Percentiles rank a stretch among this genome's conserved stretches.
These are phyloP conservation scores for Parnassius orleans DNA, from an alignment of 2,888 invertebrate species.

Conservation along the genomic window DNA sequence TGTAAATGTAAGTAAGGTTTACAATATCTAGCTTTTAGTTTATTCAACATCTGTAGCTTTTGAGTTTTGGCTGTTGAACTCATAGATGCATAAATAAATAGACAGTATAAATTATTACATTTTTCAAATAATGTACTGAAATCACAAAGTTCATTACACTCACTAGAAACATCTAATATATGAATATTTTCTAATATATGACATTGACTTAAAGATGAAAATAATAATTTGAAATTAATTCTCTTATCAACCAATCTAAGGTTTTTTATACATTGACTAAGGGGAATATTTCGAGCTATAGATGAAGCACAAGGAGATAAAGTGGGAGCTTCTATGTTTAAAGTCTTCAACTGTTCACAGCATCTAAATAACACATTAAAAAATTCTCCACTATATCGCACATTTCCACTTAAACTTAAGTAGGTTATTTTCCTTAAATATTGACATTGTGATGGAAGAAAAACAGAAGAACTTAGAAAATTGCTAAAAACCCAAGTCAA, in stretches of 20 bases:
- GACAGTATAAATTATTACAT: conserved; percentile 54
- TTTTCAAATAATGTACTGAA: conserved; percentile 48
- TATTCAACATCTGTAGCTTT: conserved; percentile 44
- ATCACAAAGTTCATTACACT: conserved; percentile 42
- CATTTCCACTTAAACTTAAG: conserved; percentile 52
- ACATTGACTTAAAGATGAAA: conserved; percentile 53
- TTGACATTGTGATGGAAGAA: conserved; percentile 40
- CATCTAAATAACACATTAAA: conserved; percentile 56
- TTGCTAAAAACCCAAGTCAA: conserved; percentile 47
- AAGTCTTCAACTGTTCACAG: conserved; percentile 53
- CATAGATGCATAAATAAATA: conserved; percentile 48
- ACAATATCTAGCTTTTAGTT: conserved; percentile 39
- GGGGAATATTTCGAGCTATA: conserved; percentile 45
- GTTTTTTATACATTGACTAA: conserved; percentile 54
- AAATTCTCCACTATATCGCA: conserved; percentile 50
- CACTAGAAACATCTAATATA: conserved; percentile 42
- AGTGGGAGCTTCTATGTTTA: conserved; percentile 46
- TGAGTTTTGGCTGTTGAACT: conserved; percentile 35
- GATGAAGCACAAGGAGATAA: conserved; percentile 40
- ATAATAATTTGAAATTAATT: conserved; percentile 52
- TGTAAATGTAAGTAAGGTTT: conserved; percentile 45
- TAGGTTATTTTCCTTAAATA: conserved; percentile 62
- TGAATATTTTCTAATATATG: conserved; percentile 58
- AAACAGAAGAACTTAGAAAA: conserved; percentile 39
- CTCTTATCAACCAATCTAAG: conserved; percentile 51